phyloP scores from a whole-genome alignment of 2,888 invertebrate genomes.

The Drosophila histrio region DNA sequence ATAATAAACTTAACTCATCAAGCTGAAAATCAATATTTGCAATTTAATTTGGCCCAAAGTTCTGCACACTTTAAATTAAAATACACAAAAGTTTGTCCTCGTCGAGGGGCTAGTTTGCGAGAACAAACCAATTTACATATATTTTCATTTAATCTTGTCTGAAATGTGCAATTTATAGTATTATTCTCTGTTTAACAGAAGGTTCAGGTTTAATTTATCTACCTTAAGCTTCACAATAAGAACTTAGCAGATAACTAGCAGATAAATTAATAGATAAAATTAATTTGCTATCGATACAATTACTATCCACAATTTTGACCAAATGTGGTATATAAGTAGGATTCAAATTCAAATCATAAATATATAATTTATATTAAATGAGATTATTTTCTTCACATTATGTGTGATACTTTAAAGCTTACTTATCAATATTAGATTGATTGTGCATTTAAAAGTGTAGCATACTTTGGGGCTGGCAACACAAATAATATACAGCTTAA shows the following conservation, averaged over 20 bases:
- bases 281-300: no score
- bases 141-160: not conserved
- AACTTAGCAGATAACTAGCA: no score
- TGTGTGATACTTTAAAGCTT: no score
- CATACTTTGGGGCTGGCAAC: not conserved
- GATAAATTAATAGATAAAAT: no score
- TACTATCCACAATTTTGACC: no score
- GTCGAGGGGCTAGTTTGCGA: not conserved
- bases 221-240: not conserved
- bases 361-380: not conserved
- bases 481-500: not conserved
- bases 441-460: not conserved
- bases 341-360: not conserved
- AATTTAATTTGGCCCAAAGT: conserved; percentile 12
- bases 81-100: conserved; percentile 5
- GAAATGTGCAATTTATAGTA: not conserved
- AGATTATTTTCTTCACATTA: no score
- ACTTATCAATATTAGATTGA: not conserved
- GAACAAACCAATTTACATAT: not conserved
- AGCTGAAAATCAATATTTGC: conserved; percentile 9
- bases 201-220: not conserved
- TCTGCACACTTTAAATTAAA: conserved; percentile 3
- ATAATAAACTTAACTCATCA: conserved; percentile 9
- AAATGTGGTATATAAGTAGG: no score
- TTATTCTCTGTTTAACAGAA: not conserved